These are phyloP conservation scores for Pseudochirops cupreus DNA, from an alignment of 2,797 vertebrate species.

Conservation along the genomic window DNA sequence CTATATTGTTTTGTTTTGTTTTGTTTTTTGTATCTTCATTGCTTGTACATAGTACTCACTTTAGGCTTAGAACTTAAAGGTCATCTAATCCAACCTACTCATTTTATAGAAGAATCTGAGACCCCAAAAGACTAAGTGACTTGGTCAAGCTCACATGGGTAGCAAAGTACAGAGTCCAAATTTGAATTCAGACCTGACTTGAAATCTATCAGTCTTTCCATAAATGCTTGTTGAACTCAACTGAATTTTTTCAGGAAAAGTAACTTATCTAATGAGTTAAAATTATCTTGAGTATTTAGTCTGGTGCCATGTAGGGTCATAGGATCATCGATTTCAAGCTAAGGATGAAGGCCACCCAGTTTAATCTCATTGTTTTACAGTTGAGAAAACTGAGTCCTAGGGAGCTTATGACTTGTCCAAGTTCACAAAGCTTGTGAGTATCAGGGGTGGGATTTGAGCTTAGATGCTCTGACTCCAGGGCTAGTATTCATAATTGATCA, in stretches of 20 bases:
- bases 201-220: background rate
- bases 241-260: background rate
- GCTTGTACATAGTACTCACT: background rate
- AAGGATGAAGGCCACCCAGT: background rate
- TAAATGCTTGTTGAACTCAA: background rate
- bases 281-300: background rate
- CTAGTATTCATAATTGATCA: background rate
- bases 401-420: background rate
- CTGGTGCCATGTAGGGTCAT: background rate
- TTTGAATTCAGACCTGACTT: background rate
- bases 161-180: background rate
- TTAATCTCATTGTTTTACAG: background rate
- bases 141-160: background rate
- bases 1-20: background rate
- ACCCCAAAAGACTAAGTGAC: background rate
- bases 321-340: background rate
- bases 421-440: background rate
- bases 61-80: background rate
- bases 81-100: background rate
- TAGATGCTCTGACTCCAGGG: background rate
- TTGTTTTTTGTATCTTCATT: background rate
- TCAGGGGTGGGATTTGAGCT: no score
- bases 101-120: background rate
- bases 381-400: background rate
- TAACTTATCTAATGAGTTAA: background rate